These are phyloP conservation scores for Neuroterus valhalla DNA, from an alignment of 1,140 invertebrate genomes.

Conservation along the genomic window DNA sequence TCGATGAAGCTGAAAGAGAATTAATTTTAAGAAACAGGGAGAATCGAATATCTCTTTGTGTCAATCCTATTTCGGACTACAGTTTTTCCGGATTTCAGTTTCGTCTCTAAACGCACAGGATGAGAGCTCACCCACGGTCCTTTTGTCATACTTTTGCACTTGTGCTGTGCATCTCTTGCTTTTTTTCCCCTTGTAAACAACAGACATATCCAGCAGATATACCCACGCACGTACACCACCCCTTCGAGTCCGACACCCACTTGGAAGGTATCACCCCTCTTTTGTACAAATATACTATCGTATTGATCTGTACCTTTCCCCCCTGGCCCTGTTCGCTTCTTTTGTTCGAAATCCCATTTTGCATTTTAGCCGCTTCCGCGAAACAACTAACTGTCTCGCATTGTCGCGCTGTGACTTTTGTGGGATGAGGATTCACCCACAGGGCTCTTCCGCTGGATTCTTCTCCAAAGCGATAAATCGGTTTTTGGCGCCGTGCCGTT, in stretches of 20 bases:
- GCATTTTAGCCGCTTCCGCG: slow-evolving; percentile 67
- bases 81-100: slow-evolving; percentile 43
- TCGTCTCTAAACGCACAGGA: slow-evolving; percentile 34
- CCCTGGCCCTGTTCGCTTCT: slow-evolving; percentile 45
- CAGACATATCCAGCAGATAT: slow-evolving; percentile 31
- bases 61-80: slow-evolving; percentile 38
- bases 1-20: background rate
- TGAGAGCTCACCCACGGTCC: background rate
- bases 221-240: background rate
- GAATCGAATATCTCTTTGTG: slow-evolving; percentile 44
- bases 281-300: slow-evolving; percentile 68
- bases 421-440: slow-evolving; percentile 32
- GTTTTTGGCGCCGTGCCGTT: slow-evolving; percentile 35
- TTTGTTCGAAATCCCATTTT: slow-evolving; percentile 65
- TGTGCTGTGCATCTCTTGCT: slow-evolving; percentile 35
- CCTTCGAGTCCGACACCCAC: slow-evolving; percentile 44
- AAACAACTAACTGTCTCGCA: slow-evolving; percentile 61
- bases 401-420: slow-evolving; percentile 35
- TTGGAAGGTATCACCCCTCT: slow-evolving; percentile 63
- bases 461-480: slow-evolving; percentile 43
- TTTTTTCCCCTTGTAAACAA: slow-evolving; percentile 44
- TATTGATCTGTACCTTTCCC: slow-evolving; percentile 64
- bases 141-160: slow-evolving; percentile 38
- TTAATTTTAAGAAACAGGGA: slow-evolving; percentile 33
- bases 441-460: slow-evolving; percentile 38